Evolutionary conservation across 2,888 invertebrate species (phyloP).

Genomic region (Lamellibrachia satsuma): DNA sequence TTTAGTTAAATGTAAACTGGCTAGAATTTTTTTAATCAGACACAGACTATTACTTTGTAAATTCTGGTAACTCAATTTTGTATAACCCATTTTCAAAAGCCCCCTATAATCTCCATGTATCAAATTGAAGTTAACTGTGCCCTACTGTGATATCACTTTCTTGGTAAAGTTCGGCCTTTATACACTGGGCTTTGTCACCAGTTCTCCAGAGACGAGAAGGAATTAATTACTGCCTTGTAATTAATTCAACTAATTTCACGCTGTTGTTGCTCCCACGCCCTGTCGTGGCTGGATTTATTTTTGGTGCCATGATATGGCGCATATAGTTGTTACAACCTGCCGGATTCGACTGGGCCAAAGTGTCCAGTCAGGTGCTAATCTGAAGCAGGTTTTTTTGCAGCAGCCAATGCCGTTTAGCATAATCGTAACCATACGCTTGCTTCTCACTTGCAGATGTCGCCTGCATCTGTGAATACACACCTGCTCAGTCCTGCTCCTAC

Average conservation of each 20-base stretch:
- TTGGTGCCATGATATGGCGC: neutral
- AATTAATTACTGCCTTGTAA: neutral
- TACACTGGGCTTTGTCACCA: neutral
- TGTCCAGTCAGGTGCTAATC: neutral
- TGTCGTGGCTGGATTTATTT: neutral
- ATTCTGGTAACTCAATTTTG: neutral
- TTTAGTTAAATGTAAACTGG: neutral
- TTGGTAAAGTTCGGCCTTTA: neutral
- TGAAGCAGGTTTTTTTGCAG: neutral
- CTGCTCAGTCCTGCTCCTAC: slow-evolving; percentile 14
- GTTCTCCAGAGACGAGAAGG: neutral
- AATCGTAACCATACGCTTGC: neutral
- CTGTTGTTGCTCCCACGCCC: neutral
- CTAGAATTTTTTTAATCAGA: neutral
- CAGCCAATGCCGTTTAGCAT: neutral
- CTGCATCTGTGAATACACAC: neutral
- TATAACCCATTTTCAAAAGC: no score
- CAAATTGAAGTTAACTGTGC: neutral
- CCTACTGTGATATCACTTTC: neutral
- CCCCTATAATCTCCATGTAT: neutral
- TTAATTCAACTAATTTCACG: slow-evolving; percentile 4
- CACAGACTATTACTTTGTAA: neutral
- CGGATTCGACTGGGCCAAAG: neutral
- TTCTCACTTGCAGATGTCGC: neutral
- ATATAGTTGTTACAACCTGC: neutral